A percentile compares a stretch with the other conserved stretches of the same genome.
These are phyloP conservation scores for Scophthalmus maximus DNA, from an alignment of 2,113 vertebrate genomes.

Conservation along the genomic window DNA sequence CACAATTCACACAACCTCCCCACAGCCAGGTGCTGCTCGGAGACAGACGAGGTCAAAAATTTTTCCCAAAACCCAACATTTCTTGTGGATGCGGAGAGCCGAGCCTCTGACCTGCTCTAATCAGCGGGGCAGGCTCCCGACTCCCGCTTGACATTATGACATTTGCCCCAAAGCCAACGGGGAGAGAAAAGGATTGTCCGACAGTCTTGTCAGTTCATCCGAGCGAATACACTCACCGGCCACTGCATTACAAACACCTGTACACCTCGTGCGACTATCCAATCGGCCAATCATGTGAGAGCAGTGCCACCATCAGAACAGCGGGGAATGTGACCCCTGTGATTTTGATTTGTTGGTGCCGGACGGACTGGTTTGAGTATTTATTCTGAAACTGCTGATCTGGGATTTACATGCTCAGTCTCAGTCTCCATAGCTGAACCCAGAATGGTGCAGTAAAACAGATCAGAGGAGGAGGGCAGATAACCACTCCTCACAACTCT, in stretches of 20 bases:
- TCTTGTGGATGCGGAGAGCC: constrained; percentile 26
- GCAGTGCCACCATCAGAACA: neutral
- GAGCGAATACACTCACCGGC: constrained; percentile 9
- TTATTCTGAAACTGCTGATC: neutral
- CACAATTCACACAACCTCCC: constrained; percentile 36
- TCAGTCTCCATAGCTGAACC: too few species aligned
- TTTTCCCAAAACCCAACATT: constrained; percentile 42
- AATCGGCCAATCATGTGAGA: neutral
- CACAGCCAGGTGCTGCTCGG: constrained; percentile 38
- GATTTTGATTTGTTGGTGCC: neutral
- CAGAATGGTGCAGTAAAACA: too few species aligned
- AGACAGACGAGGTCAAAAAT: constrained; percentile 64
- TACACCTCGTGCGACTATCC: neutral
- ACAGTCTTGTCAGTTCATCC: constrained; percentile 8
- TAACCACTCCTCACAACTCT: too few species aligned
- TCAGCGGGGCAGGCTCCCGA: constrained; percentile 24
- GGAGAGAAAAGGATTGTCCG: neutral
- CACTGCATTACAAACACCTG: neutral
- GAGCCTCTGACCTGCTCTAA: constrained; percentile 34
- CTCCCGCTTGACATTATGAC: constrained; percentile 13
- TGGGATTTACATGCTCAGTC: neutral
- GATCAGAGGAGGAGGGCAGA: neutral
- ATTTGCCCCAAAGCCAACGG: constrained; percentile 34
- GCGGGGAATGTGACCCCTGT: too few species aligned
- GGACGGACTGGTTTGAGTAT: neutral